These are phyloP conservation scores for Trachelus tabidus DNA, from an alignment of 2,888 invertebrate species.

Conservation along the genomic window DNA sequence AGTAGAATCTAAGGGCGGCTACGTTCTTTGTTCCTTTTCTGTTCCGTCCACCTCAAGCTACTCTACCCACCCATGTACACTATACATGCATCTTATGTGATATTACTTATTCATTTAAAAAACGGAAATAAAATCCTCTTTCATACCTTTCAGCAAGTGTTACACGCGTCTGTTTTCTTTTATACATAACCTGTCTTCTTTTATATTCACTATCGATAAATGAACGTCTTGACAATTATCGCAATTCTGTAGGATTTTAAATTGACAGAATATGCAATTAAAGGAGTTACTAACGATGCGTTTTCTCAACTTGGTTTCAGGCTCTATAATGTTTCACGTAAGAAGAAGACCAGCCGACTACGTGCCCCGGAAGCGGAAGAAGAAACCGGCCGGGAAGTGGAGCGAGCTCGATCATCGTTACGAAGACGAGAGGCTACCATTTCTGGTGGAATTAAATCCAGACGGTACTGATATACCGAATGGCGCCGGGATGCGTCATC, in stretches of 20 bases:
- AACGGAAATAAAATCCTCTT: background rate
- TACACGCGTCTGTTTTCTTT: background rate
- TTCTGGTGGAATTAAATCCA: conserved; percentile 85
- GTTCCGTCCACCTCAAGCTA: background rate
- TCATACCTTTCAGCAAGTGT: background rate
- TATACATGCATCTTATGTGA: background rate
- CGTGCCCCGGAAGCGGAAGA: conserved; percentile 89
- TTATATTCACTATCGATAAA: background rate
- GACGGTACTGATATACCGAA: conserved; percentile 70
- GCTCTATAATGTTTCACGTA: conserved; percentile 98
- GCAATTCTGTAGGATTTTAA: background rate
- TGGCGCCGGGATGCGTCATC: conserved; percentile 66
- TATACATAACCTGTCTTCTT: background rate
- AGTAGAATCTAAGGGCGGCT: background rate
- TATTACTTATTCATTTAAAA: background rate
- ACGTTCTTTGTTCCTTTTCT: background rate
- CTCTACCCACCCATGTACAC: background rate
- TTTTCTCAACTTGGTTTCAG: conserved; percentile 65
- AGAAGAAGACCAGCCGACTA: conserved; percentile 91
- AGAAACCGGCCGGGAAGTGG: conserved; percentile 75
- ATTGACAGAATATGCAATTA: background rate
- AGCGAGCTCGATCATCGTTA: conserved; percentile 68
- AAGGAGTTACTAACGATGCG: background rate
- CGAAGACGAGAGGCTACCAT: conserved; percentile 72
- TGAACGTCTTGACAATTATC: background rate